Evolutionary conservation across 64 coral and sea anemone genomes (phyloP), one percentile per base, ranked within the genome.

Genomic region (Porites lutea): DNA sequence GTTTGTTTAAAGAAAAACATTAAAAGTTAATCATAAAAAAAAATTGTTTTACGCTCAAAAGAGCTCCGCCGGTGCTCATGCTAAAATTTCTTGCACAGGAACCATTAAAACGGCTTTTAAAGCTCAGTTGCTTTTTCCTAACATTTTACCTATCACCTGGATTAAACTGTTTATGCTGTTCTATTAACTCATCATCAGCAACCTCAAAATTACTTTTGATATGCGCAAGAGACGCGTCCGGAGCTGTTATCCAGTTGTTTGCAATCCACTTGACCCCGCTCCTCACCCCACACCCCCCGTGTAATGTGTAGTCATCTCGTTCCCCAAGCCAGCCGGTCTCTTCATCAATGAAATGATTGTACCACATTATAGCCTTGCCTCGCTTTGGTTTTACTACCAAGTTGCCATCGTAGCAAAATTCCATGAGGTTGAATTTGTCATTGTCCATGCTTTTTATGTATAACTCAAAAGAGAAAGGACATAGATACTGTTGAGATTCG

Each of bases 321-420:
- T 95, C 89, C 15, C 94, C 94, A 12, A 95, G 75, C 87, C 88
- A 91, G 11, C 94, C 88, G 3, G 82, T 91, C 62, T 70, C 75
- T 72, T 90, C 88, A 51, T 95, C 94, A 18, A 95, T 89, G 44
- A 91, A 90, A 66, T 95, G 94, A 78, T 95, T 95, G 48, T 95
- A 95, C 94, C 94, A 95, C 65, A 95, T 77, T 8, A 95, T 88
- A 16, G 94, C 94, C n/a, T 90, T 95, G 65, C 94, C 94, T 91
- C 78, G 58, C 75, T 95, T 82, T 3, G 94, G 61, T 12, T 50
- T 75, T 7, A 95, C 82, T 4, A 95, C 73, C 7, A 95, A 66
- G 19, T 74, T 86, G 20, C 82, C 82, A 6, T 86, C 72, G 49
- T 95, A 52, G 66, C 94, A 95, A 46, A 74, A 78, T 23, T 95